Evolutionary conservation across 2,797 vertebrate genomes (phyloP).

Genomic region (Sebastes oblongus): DNA sequence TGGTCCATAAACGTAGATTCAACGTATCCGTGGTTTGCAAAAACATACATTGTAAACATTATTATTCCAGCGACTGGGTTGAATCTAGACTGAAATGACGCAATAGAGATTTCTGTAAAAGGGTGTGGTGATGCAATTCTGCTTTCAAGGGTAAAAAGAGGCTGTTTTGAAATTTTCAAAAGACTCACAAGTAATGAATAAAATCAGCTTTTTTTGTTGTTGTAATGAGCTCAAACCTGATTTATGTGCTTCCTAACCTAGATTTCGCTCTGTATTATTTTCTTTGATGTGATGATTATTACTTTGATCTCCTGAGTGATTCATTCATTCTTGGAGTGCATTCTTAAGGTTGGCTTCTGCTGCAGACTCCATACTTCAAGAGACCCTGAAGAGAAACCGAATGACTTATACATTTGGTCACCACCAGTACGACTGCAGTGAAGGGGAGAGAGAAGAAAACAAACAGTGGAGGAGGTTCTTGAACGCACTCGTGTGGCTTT

Average conservation of each 20-base stretch:
- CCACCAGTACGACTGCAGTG: not conserved
- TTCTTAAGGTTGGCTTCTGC: not conserved
- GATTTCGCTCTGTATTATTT: not conserved
- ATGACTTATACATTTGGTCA: not conserved
- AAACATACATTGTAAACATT: not conserved
- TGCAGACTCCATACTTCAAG: not conserved
- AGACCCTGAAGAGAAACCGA: not conserved
- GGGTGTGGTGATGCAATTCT: not conserved
- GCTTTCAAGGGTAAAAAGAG: not conserved
- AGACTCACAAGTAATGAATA: not conserved
- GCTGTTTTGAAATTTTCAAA: not conserved
- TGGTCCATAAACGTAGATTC: not conserved
- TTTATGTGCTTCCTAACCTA: not conserved
- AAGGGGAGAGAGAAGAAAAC: not conserved
- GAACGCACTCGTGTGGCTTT: not conserved
- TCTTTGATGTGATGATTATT: slow-evolving; percentile 1
- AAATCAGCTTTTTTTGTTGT: not conserved
- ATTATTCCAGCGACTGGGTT: not conserved
- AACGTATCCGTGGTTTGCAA: not conserved
- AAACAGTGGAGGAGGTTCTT: not conserved
- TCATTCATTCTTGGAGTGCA: slow-evolving; percentile 11
- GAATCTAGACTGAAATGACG: not conserved
- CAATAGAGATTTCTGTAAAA: not conserved
- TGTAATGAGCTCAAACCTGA: not conserved
- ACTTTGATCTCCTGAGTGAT: slow-evolving; percentile 31